Evolutionary conservation across 2,888 invertebrate species (phyloP).

Genomic region (Xestia xanthographa): DNA sequence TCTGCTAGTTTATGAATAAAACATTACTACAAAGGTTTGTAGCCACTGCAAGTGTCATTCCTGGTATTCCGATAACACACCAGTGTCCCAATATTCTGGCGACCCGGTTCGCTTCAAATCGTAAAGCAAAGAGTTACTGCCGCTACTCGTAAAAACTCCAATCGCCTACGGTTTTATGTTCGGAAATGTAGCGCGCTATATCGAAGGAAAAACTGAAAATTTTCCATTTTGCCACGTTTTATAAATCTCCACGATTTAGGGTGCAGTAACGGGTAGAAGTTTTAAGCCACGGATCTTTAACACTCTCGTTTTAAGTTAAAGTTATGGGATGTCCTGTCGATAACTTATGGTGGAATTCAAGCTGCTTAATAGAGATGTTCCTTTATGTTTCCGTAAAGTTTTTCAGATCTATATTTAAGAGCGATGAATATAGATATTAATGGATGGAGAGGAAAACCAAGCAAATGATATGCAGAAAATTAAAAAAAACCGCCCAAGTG

Average conservation of each 20-base stretch:
- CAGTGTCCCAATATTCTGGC: conserved; percentile 27
- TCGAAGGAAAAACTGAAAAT: conserved; percentile 58
- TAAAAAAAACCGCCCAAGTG: too few species aligned
- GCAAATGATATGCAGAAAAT: too few species aligned
- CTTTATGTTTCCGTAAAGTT: neutral
- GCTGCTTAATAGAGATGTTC: neutral
- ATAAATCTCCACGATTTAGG: conserved; percentile 48
- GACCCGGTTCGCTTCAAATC: conserved; percentile 54
- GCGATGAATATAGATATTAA: too few species aligned
- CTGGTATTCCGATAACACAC: conserved; percentile 19
- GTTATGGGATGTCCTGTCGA: neutral
- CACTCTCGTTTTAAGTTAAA: conserved; percentile 22
- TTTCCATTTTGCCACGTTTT: conserved; percentile 51
- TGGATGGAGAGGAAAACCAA: too few species aligned
- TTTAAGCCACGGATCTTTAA: conserved; percentile 32
- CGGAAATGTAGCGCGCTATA: conserved; percentile 53
- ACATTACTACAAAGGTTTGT: conserved; percentile 19
- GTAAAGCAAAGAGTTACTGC: conserved; percentile 65
- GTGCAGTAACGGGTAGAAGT: conserved; percentile 21
- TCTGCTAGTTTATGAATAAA: conserved; percentile 5
- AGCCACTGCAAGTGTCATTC: conserved; percentile 6
- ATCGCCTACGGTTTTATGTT: conserved; percentile 68
- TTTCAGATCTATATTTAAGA: neutral
- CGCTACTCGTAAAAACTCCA: conserved; percentile 73
- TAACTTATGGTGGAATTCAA: neutral